Evolutionary conservation across 2,113 vertebrate species (phyloP), one percentile per base, ranked within the genome.

Genomic region (Eptatretus burgeri): DNA sequence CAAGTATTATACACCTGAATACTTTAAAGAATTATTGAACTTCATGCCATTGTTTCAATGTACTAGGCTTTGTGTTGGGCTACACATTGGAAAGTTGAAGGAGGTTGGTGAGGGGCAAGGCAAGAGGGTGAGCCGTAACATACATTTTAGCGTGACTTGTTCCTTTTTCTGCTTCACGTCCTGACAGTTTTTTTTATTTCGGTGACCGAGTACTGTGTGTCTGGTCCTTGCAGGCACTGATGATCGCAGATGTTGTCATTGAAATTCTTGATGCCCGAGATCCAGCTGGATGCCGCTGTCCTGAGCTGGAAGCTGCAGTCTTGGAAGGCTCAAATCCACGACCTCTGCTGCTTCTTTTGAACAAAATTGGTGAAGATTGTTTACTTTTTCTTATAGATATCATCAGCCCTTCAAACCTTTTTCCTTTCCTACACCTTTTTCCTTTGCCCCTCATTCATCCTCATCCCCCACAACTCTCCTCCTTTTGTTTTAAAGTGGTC

Each of bases 201-300:
- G 7, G 27, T 41, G 27, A 41, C 27, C n/a, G n/a, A 17, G 18
- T 2, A 51, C 64, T 11, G 11, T 19, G 14, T 65, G n/a, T n/a
- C 27, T 41, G 27, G 27, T 41, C 27, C 27, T 41, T 14, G 18
- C 65, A 98, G 93, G 85, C 89, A 14, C 80, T 98, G 5, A 79
- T 86, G 64, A 75, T 78, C 10, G 82, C 82, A 12, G 84, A 93
- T 68, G 76, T 98, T 13, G 66, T 98, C 49, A 64, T 96, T 27
- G 80, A 93, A 71, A 81, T 96, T 63, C 71, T 98, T n/a, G 93
- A 98, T 73, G 86, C 93, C 60, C 81, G 93, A 69, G 93, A 98
- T 68, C 93, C 93, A 16, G 70, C 81, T 68, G 89, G 93, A 7
- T 83, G 73, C 70, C 75, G 93, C 9, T 96, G 89, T 72, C 79